phyloP scores from a whole-genome alignment of 2,113 vertebrate species.

The Calidris pugnax region DNA sequence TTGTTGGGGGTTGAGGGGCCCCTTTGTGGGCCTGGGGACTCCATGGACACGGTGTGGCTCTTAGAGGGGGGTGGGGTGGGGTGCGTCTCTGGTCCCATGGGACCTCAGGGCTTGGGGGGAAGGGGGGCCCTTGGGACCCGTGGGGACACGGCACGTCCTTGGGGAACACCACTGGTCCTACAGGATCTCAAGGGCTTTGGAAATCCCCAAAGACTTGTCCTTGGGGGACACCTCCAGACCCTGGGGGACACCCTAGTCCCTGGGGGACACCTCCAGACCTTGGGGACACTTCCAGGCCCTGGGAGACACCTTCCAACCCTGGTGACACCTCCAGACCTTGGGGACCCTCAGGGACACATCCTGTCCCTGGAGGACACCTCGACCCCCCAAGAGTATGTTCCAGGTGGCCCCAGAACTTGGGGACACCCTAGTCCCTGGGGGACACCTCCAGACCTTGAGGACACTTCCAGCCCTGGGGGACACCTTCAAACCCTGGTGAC shows the following conservation, averaged over 20 bases:
- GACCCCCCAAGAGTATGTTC: too few species aligned
- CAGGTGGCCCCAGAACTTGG: too few species aligned
- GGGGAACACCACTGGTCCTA: background rate
- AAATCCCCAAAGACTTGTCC: background rate
- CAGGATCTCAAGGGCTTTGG: background rate
- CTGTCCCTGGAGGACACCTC: too few species aligned
- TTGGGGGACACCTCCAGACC: background rate
- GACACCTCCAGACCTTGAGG: background rate
- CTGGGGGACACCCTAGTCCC: background rate
- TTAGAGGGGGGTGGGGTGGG: too few species aligned
- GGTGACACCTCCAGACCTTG: too few species aligned
- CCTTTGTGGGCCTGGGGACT: background rate
- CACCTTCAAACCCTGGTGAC: too few species aligned
- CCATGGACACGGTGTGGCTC: background rate
- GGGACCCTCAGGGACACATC: too few species aligned
- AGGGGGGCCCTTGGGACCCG: background rate
- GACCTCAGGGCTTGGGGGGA: background rate
- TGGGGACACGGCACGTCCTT: background rate
- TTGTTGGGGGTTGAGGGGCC: background rate
- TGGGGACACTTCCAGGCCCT: background rate
- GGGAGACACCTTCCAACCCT: too few species aligned
- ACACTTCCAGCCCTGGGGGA: fast-evolving
- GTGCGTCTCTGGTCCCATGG: background rate
- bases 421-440: background rate
- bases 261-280: background rate